Evolutionary conservation across 1,140 invertebrate species (phyloP).

Genomic region (Zaprionus lachaisei): DNA sequence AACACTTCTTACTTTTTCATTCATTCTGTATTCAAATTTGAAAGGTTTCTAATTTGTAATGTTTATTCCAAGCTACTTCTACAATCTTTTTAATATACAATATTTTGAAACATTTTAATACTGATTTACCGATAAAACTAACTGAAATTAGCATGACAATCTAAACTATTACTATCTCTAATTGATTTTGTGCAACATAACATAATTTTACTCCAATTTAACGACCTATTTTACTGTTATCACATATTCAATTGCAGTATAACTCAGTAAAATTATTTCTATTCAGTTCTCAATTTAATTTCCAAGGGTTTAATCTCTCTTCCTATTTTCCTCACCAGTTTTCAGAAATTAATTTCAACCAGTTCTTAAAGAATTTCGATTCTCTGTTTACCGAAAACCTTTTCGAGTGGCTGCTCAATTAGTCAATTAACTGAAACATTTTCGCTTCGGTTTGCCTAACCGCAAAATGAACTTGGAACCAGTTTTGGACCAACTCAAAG

Average conservation of each 20-base stretch:
- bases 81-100: too few species aligned
- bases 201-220: not conserved
- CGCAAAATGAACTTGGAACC: conserved; percentile 17
- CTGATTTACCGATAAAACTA: not conserved
- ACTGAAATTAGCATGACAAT: not conserved
- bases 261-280: not conserved
- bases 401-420: not conserved
- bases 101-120: too few species aligned
- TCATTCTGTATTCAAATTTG: too few species aligned
- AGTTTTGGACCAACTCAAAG: conserved; percentile 20
- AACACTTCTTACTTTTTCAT: too few species aligned
- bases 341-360: not conserved
- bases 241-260: too few species aligned
- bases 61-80: too few species aligned
- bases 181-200: not conserved
- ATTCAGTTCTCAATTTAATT: not conserved
- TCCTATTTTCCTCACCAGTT: not conserved
- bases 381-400: not conserved
- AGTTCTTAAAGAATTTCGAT: not conserved
- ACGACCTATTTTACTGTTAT: too few species aligned
- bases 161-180: not conserved
- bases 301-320: not conserved
- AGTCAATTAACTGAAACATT: conserved; percentile 10
- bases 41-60: too few species aligned
- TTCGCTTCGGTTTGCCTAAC: not conserved